A percentile compares a stretch with the other conserved stretches of the same genome.
Conservation (phyloP, 2,797 vertebrate genomes). For the Falco concolor region DNA sequence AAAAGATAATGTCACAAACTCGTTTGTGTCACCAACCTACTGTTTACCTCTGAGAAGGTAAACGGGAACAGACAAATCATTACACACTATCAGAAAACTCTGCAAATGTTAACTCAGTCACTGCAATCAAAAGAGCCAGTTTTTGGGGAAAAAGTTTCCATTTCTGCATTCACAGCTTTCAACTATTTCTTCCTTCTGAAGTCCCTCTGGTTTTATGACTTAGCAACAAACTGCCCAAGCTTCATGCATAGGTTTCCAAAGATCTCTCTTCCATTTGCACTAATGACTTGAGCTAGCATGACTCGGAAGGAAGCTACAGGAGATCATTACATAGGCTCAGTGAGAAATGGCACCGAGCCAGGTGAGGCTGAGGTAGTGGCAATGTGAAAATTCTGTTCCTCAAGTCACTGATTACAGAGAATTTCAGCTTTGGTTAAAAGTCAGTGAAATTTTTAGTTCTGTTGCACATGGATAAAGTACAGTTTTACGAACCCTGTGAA, state of each 20-base stretch:
- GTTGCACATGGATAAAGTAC: not conserved
- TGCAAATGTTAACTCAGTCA: not conserved
- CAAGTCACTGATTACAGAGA: not conserved
- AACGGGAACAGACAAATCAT: not conserved
- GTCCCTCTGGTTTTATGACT: not conserved
- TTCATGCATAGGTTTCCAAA: not conserved
- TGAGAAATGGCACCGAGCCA: not conserved
- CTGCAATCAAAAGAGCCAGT: not conserved
- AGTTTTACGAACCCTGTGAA: not conserved
- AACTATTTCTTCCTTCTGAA: not conserved
- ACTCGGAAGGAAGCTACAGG: not conserved
- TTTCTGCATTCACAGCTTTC: not conserved
- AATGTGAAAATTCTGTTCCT: not conserved
- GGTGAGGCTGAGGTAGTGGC: not conserved
- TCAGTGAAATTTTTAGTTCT: not conserved
- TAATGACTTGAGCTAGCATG: not conserved
- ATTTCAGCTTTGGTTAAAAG: not conserved
- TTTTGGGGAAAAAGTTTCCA: not conserved
- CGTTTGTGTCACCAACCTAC: accelerated
- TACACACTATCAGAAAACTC: not conserved
- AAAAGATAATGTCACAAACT: not conserved
- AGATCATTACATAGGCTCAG: not conserved
- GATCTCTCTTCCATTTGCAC: not conserved
- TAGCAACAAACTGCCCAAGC: not conserved
- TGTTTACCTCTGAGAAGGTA: not conserved